A percentile compares a stretch with the other conserved stretches of the same genome.
phyloP scores from a whole-genome alignment of 2,113 vertebrate genomes.

The Nycticebus coucang region DNA sequence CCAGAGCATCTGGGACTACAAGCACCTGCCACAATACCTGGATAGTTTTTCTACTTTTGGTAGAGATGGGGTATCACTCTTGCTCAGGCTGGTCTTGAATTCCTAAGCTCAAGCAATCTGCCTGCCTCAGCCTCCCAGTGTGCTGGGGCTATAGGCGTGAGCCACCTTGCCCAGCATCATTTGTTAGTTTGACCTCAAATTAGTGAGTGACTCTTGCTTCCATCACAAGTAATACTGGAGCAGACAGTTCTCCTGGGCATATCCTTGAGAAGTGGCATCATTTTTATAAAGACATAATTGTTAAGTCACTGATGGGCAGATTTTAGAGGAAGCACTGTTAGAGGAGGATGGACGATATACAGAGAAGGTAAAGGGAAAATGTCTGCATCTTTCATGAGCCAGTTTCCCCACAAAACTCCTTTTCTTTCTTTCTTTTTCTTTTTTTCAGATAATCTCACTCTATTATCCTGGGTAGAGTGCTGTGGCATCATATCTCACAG shows the following conservation, averaged over 20 bases:
- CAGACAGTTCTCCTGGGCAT: not conserved
- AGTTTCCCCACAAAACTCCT: not conserved
- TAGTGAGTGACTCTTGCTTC: not conserved
- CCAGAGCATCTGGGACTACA: too few relatives aligned
- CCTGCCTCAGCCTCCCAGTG: too few relatives aligned
- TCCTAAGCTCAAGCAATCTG: too few relatives aligned
- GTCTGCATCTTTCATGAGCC: not conserved
- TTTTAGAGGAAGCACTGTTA: slow-evolving; percentile 3
- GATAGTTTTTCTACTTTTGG: too few relatives aligned
- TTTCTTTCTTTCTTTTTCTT: not conserved
- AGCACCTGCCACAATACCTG: too few relatives aligned
- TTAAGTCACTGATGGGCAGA: not conserved
- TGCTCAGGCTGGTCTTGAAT: too few relatives aligned
- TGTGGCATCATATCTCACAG: too few relatives aligned
- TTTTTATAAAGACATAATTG: not conserved
- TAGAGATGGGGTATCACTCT: too few relatives aligned
- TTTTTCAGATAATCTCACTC: too few relatives aligned
- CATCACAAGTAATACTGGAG: not conserved
- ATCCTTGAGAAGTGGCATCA: not conserved
- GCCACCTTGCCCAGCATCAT: too few relatives aligned
- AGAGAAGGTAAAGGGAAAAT: not conserved
- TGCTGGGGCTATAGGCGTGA: too few relatives aligned
- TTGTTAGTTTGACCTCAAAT: not conserved
- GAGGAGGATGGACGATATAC: not conserved
- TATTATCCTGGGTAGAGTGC: too few relatives aligned